Evolutionary conservation across 2,888 invertebrate genomes (phyloP), one percentile per base, ranked within the genome.

Genomic region (Congeria kusceri): DNA sequence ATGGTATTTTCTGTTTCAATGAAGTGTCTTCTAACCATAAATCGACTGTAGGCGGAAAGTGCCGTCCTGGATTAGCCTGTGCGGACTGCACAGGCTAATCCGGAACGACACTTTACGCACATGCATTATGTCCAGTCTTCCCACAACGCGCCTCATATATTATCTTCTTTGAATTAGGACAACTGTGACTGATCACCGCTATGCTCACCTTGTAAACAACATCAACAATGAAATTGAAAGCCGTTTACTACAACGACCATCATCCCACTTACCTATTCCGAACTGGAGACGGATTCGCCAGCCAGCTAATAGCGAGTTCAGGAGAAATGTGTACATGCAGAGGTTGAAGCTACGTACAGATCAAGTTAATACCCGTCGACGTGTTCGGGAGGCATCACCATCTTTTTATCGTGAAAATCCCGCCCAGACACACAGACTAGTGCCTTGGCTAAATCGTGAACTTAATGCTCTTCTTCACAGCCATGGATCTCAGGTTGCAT

Each of bases 401-500:
- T 85, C 89, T 47, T 94, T 94, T 84, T 94, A 88, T 77, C 70
- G 88, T 4, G 84, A 88, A n/a, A 94, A 98, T 94, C 96, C 96
- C 71, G 96, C 96, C 18, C 96, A 97, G 92, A 95, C 96, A 82
- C 96, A 96, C 92, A 96, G 98, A 0, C 94, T 98, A 69, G 96
- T 97, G 80, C 97, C 97, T 0, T 98, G 98, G 97, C 94, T 98
- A 39, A 96, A 96, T 92, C 95, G 98, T 82, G 98, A 98, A 93
- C 94, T 98, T 32, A 95, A 96, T 87, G 97, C 96, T 77, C 94
- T 98, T 66, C 93, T 97, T 28, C 88, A 89, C 29, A 77, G 80
- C 56, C 89, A 89, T 46, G 91, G 91, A 69, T 87, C 85, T 11
- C 90, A 91, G 69, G 88, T 91, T 3, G 87, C 89, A 29, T 95